phyloP scores from a whole-genome alignment of 2,113 vertebrate species.

The Orthonyx spaldingii region DNA sequence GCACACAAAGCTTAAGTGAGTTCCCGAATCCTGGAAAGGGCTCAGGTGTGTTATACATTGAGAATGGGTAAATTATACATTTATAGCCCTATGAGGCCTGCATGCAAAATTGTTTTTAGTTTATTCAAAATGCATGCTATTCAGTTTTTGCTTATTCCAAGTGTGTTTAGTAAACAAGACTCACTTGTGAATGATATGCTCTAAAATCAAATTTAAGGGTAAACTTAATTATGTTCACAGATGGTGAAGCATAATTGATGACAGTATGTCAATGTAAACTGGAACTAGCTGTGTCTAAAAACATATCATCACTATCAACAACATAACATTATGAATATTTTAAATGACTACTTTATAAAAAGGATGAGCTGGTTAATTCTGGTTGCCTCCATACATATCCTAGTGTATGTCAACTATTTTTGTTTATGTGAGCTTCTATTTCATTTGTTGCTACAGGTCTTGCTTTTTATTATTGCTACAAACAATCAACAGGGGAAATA shows the following conservation, averaged over 20 bases:
- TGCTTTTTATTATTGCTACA: not conserved
- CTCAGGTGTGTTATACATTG: not conserved
- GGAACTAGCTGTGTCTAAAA: slow-evolving; percentile 67
- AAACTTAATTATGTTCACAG: slow-evolving; percentile 75
- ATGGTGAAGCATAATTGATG: slow-evolving; percentile 73
- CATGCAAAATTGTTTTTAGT: not conserved
- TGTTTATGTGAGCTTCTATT: not conserved
- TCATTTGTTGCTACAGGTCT: not conserved
- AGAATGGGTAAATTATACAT: not conserved
- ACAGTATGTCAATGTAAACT: slow-evolving; percentile 66
- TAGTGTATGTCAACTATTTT: not conserved
- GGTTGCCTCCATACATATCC: not conserved
- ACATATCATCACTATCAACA: slow-evolving; percentile 54
- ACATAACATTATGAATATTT: slow-evolving; percentile 47
- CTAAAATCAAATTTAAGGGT: slow-evolving; percentile 71
- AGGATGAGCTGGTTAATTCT: not conserved
- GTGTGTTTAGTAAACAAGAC: slow-evolving; percentile 65
- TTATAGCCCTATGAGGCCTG: not conserved
- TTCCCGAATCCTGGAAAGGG: not conserved
- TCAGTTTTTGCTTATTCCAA: slow-evolving; percentile 41
- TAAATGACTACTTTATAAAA: slow-evolving; percentile 23
- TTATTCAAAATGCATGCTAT: slow-evolving; percentile 27
- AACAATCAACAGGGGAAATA: not conserved
- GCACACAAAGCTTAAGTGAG: not conserved
- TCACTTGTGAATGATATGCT: slow-evolving; percentile 65